These are phyloP conservation scores for Hololepta plana DNA, from an alignment of 2,888 invertebrate genomes.

Conservation along the genomic window DNA sequence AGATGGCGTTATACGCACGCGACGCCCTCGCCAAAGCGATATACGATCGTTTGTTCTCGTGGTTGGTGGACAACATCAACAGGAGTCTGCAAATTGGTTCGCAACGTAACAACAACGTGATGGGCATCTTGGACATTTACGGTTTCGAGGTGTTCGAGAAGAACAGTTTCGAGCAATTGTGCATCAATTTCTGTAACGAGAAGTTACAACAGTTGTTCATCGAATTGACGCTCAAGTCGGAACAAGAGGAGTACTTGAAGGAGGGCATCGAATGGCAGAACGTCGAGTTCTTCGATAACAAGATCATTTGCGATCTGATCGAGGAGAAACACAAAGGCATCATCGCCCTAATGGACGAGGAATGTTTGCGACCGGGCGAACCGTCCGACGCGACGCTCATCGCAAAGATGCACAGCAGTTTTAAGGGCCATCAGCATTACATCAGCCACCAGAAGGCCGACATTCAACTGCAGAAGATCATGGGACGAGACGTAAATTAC, in stretches of 20 bases:
- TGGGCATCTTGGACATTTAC: slow-evolving; percentile 86
- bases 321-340: slow-evolving; percentile 79
- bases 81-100: slow-evolving; percentile 43
- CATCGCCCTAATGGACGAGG: slow-evolving; percentile 76
- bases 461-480: slow-evolving; percentile 60
- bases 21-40: slow-evolving; percentile 85
- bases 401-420: slow-evolving; percentile 55
- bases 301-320: slow-evolving; percentile 82
- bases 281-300: slow-evolving; percentile 81
- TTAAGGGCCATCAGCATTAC: slow-evolving; percentile 65
- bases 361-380: slow-evolving; percentile 79
- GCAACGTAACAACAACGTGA: slow-evolving; percentile 44
- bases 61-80: slow-evolving; percentile 73
- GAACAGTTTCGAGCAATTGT: slow-evolving; percentile 83
- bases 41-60: slow-evolving; percentile 79
- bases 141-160: slow-evolving; percentile 86
- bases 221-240: slow-evolving; percentile 74
- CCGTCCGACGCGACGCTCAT: slow-evolving; percentile 68
- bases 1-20: slow-evolving; percentile 68
- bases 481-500: slow-evolving; percentile 70
- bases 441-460: slow-evolving; percentile 67
- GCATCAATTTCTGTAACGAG: slow-evolving; percentile 92
- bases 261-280: slow-evolving; percentile 89
- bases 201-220: slow-evolving; percentile 89
- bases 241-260: slow-evolving; percentile 79